Evolutionary conservation across 2,113 vertebrate genomes (phyloP).

Genomic region (Campylorhamphus procurvoides): DNA sequence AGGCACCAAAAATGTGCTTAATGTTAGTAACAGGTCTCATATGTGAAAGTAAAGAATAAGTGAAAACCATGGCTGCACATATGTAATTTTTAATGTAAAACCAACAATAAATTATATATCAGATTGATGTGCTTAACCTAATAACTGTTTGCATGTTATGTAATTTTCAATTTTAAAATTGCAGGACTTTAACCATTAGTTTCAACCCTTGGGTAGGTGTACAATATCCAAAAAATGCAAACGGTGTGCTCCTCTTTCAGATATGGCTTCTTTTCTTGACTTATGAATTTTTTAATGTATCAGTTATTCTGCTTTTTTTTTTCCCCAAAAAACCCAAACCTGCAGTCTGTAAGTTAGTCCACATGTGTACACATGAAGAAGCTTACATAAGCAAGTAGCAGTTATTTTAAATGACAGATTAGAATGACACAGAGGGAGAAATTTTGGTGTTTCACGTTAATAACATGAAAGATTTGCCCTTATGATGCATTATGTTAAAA

Average conservation of each 20-base stretch:
- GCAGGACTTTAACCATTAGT: not conserved
- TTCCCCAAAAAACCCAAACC: not conserved
- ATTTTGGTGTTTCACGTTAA: constrained; percentile 51
- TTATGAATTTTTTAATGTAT: not conserved
- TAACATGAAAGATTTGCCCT: constrained; percentile 48
- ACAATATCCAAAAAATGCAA: not conserved
- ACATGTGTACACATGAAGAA: constrained; percentile 8
- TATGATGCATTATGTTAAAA: constrained; percentile 54
- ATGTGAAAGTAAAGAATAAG: not conserved
- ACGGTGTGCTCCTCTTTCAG: not conserved
- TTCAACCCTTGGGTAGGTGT: not conserved
- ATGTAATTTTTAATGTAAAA: not conserved
- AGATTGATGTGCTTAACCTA: not conserved
- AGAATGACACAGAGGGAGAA: constrained; percentile 35
- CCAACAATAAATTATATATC: not conserved
- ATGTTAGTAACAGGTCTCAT: not conserved
- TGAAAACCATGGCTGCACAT: not conserved
- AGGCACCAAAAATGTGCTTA: not conserved
- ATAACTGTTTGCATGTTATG: not conserved
- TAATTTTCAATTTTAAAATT: not conserved
- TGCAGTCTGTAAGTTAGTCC: not conserved
- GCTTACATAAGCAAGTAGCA: constrained; percentile 6
- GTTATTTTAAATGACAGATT: constrained; percentile 43
- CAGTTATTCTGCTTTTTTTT: not conserved
- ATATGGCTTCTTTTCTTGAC: not conserved